These are phyloP conservation scores for Lophotis ruficrista DNA, from an alignment of 2,113 vertebrate species.

Conservation along the genomic window DNA sequence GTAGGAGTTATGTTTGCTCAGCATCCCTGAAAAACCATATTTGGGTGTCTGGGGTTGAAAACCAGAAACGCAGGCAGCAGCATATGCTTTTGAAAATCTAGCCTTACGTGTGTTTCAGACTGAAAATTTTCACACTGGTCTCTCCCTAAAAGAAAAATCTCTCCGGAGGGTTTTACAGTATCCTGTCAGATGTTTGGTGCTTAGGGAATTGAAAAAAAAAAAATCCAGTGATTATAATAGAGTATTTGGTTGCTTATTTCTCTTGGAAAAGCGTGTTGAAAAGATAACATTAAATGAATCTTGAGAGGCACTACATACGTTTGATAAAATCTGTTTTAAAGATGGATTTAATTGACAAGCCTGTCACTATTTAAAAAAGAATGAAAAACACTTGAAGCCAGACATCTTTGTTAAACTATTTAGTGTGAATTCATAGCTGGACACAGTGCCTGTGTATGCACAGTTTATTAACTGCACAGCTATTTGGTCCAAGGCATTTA, in stretches of 20 bases:
- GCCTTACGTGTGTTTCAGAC: not conserved
- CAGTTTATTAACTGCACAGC: conserved; percentile 54
- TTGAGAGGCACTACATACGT: not conserved
- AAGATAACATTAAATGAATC: not conserved
- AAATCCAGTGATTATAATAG: not conserved
- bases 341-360: conserved; percentile 40
- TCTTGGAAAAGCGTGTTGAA: conserved; percentile 18
- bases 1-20: not conserved
- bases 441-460: not conserved
- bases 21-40: not conserved
- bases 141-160: not conserved
- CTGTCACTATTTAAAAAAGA: not conserved
- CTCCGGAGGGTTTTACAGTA: not conserved
- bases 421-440: conserved; percentile 43
- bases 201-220: not conserved
- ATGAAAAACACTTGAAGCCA: conserved; percentile 23
- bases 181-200: not conserved
- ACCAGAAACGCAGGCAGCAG: not conserved
- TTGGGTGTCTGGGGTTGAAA: not conserved
- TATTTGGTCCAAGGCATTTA: conserved; percentile 41
- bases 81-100: not conserved
- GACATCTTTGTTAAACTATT: conserved; percentile 23
- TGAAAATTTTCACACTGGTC: not conserved
- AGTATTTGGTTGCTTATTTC: not conserved
- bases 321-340: conserved; percentile 34